Evolutionary conservation across 2,797 vertebrate genomes (phyloP).

Genomic region (Zalophus californianus): DNA sequence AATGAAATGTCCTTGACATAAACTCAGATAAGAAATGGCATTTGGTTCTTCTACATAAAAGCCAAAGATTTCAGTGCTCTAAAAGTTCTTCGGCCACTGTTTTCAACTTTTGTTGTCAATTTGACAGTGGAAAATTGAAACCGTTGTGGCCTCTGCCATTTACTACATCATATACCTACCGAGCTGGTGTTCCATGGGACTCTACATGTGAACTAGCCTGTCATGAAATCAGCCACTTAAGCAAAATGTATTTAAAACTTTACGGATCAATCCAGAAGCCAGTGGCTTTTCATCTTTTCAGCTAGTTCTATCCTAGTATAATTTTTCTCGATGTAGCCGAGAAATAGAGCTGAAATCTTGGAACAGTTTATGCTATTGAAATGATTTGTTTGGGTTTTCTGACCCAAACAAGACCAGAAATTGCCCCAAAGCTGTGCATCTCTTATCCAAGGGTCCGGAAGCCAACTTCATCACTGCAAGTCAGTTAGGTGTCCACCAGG

Average conservation of each 20-base stretch:
- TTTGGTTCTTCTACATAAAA: slow-evolving; percentile 48
- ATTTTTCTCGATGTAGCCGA: background rate
- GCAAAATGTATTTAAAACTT: slow-evolving; percentile 14
- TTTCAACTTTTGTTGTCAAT: slow-evolving; percentile 6
- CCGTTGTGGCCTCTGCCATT: background rate
- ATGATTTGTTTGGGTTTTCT: background rate
- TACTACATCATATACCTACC: background rate
- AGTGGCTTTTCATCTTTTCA: background rate
- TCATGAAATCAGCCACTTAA: background rate
- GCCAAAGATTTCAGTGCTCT: background rate
- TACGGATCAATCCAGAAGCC: background rate
- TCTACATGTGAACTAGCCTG: background rate
- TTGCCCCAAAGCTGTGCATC: background rate
- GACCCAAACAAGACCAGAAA: background rate
- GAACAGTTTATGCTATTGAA: background rate
- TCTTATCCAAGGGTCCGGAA: background rate
- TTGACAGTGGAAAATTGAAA: slow-evolving; percentile 8
- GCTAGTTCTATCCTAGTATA: background rate
- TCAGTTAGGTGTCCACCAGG: background rate
- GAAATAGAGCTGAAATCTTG: slow-evolving; percentile 30
- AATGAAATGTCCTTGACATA: slow-evolving; percentile 51
- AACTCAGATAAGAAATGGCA: slow-evolving; percentile 37
- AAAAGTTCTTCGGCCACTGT: background rate
- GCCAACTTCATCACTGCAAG: background rate
- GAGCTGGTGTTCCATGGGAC: background rate